These are phyloP conservation scores for Lycophotia porphyrea DNA, from an alignment of 2,888 invertebrate genomes.

Conservation along the genomic window DNA sequence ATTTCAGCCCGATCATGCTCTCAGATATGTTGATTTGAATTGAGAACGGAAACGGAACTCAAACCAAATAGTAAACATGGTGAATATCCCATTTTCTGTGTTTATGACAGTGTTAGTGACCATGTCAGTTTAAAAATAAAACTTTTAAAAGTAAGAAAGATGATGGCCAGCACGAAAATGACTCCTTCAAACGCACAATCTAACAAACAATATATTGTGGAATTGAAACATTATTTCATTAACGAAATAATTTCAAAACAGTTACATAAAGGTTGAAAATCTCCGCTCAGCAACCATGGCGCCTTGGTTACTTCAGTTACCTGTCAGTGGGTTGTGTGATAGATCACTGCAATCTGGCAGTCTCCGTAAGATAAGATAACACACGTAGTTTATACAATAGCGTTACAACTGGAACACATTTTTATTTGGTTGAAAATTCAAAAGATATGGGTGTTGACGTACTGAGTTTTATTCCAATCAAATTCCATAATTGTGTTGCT, in stretches of 20 bases:
- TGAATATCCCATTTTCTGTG: too few species aligned
- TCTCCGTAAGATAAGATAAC: constrained; percentile 61
- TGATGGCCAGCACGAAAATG: neutral
- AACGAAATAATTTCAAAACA: neutral
- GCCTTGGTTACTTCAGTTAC: constrained; percentile 45
- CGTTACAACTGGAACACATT: constrained; percentile 41
- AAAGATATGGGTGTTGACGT: neutral
- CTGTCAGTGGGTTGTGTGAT: constrained; percentile 53
- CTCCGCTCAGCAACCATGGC: constrained; percentile 34
- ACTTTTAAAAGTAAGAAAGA: neutral
- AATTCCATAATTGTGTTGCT: neutral
- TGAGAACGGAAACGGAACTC: too few species aligned
- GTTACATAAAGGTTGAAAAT: constrained; percentile 51
- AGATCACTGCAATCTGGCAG: constrained; percentile 58
- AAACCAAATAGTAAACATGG: too few species aligned
- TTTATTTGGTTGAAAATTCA: constrained; percentile 7
- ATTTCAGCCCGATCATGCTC: neutral
- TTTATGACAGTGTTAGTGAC: too few species aligned
- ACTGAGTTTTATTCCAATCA: neutral
- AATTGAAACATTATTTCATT: neutral
- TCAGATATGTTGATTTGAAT: neutral
- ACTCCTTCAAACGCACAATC: neutral
- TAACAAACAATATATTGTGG: too few species aligned
- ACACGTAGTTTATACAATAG: constrained; percentile 43
- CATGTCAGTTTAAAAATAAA: too few species aligned